Evolutionary conservation across 2,888 invertebrate species (phyloP), one percentile per base, ranked within the genome.

Genomic region (Hydroisotoma schaefferi): DNA sequence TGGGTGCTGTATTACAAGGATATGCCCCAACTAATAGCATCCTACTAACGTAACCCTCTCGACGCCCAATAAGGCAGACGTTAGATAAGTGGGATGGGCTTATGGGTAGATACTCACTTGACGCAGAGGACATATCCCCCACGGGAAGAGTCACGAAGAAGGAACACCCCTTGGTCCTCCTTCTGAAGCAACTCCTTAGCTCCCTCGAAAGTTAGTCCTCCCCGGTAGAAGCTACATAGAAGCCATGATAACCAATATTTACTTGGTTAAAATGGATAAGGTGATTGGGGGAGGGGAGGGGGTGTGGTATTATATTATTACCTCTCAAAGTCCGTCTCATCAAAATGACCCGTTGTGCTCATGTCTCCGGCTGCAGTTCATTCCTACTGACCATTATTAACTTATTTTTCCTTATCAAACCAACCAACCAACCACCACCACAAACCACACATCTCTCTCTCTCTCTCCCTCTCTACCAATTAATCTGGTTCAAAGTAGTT

Each of bases 121-220:
- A 71, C 63, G 55, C 68, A 68, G 25, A 71, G 44, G 6, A 71
- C 71, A 44, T 59, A 67, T 26, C 61, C 68, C 23, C 59, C 59
- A 23, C 54, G 15, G 2, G 65, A 55, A 1, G 69, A 69, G 27
- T 68, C 62, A 2, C 71, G 57, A 22, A 71, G 57, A 12, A 71
- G 40, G 55, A 71, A 71, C 0, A 64, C 65, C 5, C 71, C 71
- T 10, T 58, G 49, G 1, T 65, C 63, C 38, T 71, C 66, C 2
- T 61, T 55, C 5, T 26, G 18, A 1, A 70, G 33, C n/a, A 70
- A 59, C 33, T 47, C 59, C 10, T 47, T 38, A 0, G 60, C 59
- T 46, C 67, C 64, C 0, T 65, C 65, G 47, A 61, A 57, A n/a
- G 58, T 59, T 18, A 70, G 40, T n/a, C 47, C 46, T 56, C 57